Conservation (phyloP, 2,113 vertebrate genomes). For the Halichoeres trimaculatus region DNA sequence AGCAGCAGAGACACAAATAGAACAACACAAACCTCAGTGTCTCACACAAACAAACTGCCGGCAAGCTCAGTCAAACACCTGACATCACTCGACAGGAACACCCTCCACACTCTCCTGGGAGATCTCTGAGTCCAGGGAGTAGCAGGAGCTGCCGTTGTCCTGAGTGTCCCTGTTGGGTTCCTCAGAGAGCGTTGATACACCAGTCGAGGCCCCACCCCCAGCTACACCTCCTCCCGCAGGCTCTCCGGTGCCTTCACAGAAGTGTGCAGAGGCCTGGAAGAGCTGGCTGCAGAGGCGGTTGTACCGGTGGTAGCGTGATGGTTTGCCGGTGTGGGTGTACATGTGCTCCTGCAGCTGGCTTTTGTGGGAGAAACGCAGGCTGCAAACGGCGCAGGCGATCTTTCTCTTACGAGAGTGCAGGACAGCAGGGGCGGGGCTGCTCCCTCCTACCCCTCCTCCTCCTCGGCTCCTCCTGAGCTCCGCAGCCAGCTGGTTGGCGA, state of each 20-base stretch:
- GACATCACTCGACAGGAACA: constrained; percentile 86
- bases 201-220: constrained; percentile 24
- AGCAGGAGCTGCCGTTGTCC: constrained; percentile 89
- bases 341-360: constrained; percentile 95
- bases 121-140: constrained; percentile 89
- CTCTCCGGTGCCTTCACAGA: constrained; percentile 79
- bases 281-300: constrained; percentile 84
- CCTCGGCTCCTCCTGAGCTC: constrained; percentile 88
- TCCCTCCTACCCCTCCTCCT: constrained; percentile 39
- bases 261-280: constrained; percentile 85
- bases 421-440: constrained; percentile 50
- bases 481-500: constrained; percentile 86
- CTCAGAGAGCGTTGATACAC: constrained; percentile 65
- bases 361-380: constrained; percentile 90
- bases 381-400: constrained; percentile 91
- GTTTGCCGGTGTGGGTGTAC: constrained; percentile 91
- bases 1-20: constrained; percentile 22
- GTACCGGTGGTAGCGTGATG: constrained; percentile 87
- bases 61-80: too few relatives aligned
- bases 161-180: constrained; percentile 82
- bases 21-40: constrained; percentile 12
- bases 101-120: constrained; percentile 90
- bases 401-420: constrained; percentile 91
- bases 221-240: neutral
- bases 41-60: too few relatives aligned